Conservation (phyloP, 2,113 vertebrate species). For the Trichomycterus rosablanca region DNA sequence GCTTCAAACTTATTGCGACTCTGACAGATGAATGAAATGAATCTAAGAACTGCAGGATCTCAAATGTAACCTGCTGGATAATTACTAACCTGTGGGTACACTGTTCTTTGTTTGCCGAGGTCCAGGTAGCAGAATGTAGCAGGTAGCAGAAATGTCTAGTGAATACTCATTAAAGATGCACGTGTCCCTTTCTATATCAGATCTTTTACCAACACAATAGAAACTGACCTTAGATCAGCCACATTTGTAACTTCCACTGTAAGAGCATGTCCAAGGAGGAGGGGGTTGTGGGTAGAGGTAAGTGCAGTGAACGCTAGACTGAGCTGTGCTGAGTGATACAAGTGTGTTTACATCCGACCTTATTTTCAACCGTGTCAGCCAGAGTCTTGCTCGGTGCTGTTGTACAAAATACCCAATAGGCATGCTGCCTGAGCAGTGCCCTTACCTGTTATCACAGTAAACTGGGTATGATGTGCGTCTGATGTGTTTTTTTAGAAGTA, state of each 20-base stretch:
- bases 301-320: constrained; percentile 20
- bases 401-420: constrained; percentile 6
- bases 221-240: neutral
- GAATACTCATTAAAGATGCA: no score
- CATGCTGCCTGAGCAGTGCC: neutral
- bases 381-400: constrained; percentile 18
- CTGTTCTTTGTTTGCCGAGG: no score
- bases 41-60: no score
- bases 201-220: neutral
- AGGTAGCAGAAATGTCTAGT: no score
- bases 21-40: no score
- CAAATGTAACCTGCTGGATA: no score
- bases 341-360: constrained; percentile 39
- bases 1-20: no score
- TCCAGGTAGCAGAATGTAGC: neutral
- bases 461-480: constrained; percentile 1
- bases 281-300: constrained; percentile 12
- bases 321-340: constrained; percentile 31
- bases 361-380: constrained; percentile 36
- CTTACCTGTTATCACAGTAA: neutral
- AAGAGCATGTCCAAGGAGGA: neutral
- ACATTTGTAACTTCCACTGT: neutral
- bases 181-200: no score
- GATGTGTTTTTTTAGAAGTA: neutral
- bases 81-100: no score